Evolutionary conservation across 2,113 vertebrate species (phyloP).

Genomic region (Rhagologus leucostigma): DNA sequence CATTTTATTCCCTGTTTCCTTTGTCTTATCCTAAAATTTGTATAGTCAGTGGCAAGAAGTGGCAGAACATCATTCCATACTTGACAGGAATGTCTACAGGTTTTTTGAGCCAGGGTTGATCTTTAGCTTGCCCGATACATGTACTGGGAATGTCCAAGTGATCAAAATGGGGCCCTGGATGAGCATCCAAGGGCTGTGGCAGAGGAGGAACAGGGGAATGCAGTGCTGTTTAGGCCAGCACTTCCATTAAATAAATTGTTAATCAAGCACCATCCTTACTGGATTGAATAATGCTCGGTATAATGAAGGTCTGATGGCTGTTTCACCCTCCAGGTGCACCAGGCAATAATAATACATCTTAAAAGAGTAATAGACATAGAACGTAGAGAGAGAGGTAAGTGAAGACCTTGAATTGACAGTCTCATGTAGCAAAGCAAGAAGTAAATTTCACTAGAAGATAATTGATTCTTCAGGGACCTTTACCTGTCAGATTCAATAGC

Average conservation of each 20-base stretch:
- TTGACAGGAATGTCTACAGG: rapidly evolving
- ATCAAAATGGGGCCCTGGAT: neutral
- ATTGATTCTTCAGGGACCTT: constrained; percentile 2
- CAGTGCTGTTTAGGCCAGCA: neutral
- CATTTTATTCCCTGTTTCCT: neutral
- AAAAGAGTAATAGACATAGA: neutral
- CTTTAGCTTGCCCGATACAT: neutral
- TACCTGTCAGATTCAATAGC: neutral
- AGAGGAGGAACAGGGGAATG: neutral
- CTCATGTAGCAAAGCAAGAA: neutral
- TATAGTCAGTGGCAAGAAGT: neutral
- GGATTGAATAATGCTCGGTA: neutral
- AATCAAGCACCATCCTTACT: neutral
- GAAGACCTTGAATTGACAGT: constrained; percentile 6
- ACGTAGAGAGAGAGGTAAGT: neutral
- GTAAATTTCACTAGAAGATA: neutral
- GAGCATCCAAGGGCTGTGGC: neutral
- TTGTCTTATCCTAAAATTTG: neutral
- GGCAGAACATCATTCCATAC: neutral
- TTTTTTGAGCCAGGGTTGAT: neutral
- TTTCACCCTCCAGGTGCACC: neutral
- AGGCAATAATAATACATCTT: neutral
- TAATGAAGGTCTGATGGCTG: neutral
- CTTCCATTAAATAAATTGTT: neutral
- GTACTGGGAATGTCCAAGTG: neutral